Evolutionary conservation across 2,797 vertebrate species (phyloP), one percentile per base, ranked within the genome.

Genomic region (Melanogrammus aeglefinus): DNA sequence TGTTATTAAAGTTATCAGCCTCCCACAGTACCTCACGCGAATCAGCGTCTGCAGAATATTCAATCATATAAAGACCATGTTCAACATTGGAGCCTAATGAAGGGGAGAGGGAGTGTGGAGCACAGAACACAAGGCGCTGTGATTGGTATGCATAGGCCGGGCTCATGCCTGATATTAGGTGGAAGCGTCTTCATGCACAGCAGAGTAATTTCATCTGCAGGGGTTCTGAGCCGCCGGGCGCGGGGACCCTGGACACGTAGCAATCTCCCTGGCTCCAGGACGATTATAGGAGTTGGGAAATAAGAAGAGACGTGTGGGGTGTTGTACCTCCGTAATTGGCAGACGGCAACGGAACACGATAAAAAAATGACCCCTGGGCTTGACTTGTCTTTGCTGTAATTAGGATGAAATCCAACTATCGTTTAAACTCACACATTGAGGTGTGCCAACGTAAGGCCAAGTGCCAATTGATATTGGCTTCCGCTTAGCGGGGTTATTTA

Each of bases 361-460:
- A 90, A 92, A 88, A 88, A 89, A 90, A 69, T 87, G 87, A 91
- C 91, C 86, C 89, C 87, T 75, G 88, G 86, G 92, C 91, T 86
- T 78, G 83, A 94, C 91, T 94, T 88, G 88, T 89, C 94, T 94
- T 88, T 86, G 89, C 90, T 94, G 91, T 94, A 94, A 96, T 96
- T 94, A 95, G 94, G 94, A 93, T 92, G 89, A 93, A 94, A 95
- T 93, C 92, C 86, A 86, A 90, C 91, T 91, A 93, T 95, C 94
- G 88, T 91, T 88, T 92, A 85, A 91, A 93, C 86, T 92, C 90
- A 90, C 92, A 91, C 93, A 82, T 87, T 91, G 81, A 90, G 90
- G 81, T 89, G 92, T 93, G 93, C 93, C 92, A 82, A 78, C 38
- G 57, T 63, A 21, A 90, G 89, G 92, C 93, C 94, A 91, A 91